A percentile compares a stretch with the other conserved stretches of the same genome.
These are phyloP conservation scores for Glareola pratincola DNA, from an alignment of 2,113 vertebrate species.

Conservation along the genomic window DNA sequence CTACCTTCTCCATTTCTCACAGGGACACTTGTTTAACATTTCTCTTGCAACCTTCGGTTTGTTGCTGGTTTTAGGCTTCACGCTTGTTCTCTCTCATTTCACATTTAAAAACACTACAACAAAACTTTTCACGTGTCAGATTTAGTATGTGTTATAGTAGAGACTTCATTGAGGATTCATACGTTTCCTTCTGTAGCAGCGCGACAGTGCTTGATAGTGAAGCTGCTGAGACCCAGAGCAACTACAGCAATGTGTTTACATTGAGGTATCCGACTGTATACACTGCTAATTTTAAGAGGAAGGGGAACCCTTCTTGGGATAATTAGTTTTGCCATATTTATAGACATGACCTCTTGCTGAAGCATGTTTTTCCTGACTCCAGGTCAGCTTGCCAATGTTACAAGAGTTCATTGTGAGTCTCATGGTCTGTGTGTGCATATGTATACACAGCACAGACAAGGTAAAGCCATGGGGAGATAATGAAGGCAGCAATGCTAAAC, in stretches of 20 bases:
- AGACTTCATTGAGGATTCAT: not conserved
- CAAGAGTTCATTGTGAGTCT: not conserved
- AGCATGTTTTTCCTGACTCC: not conserved
- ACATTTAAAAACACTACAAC: not conserved
- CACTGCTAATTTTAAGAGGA: conserved; percentile 38
- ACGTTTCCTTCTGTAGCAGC: not conserved
- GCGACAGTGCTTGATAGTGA: not conserved
- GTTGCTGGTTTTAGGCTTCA: not conserved
- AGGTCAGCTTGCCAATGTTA: not conserved
- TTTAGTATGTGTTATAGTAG: not conserved
- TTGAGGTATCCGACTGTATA: not conserved
- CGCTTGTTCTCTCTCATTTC: not conserved
- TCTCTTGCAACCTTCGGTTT: not conserved
- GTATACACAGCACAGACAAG: not conserved
- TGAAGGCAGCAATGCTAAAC: not conserved
- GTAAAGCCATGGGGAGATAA: not conserved
- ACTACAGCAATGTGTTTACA: conserved; percentile 22
- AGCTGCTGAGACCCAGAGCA: conserved; percentile 8
- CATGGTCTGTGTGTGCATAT: not conserved
- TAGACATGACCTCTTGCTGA: not conserved
- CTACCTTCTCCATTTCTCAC: not conserved
- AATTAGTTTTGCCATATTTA: conserved; percentile 36
- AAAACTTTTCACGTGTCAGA: not conserved
- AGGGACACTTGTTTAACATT: not conserved
- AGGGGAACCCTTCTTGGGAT: conserved; percentile 11